Evolutionary conservation across 1,140 invertebrate genomes (phyloP), one percentile per base, ranked within the genome.

Genomic region (Neotoxoptera formosana): DNA sequence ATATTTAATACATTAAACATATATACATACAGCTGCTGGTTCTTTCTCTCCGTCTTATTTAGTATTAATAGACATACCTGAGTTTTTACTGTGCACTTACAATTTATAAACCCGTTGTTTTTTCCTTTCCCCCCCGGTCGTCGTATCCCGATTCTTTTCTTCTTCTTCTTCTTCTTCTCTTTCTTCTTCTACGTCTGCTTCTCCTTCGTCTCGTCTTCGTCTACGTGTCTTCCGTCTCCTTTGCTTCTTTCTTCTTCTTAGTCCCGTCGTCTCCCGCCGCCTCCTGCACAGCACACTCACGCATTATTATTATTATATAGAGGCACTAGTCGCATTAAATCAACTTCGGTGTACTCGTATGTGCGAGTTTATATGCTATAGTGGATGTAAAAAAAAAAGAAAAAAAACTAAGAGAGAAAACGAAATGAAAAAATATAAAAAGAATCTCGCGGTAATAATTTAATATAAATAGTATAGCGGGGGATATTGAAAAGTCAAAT

Each of bases 401-500:
- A 51, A 30, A 87, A 25, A 67, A 67, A 67, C 60, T n/a, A n/a
- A n/a, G 60, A 30, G 20, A 25, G n/a, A 53, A 34, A 51, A 89
- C 8, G n/a, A 34, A 34, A 88, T 48, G 86, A 34, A 47, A 87
- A 87, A 51, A 56, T 34, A 89, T 89, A 89, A 89, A 89, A 89
- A 34, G 34, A 89, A 56, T 89, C 88, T 89, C 88, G 48, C 41
- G 89, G 53, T 90, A 90, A 90, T 90, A 41, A 41, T 90, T 90
- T 90, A 56, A 90, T 56, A 56, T 88, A 90, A 56, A 48, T 87
- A 87, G 4, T 41, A 81, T 83, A 84, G 91, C 76, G 91, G 76
- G 91, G 91, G 45, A n/a, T 84, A 92, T 92, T 92, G 91, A 92
- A 92, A 92, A 84, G 91, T 92, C 76, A 91, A 91, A 84, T 92